Evolutionary conservation across 2,113 vertebrate species (phyloP), one percentile per base, ranked within the genome.

Genomic region (Athene cunicularia): DNA sequence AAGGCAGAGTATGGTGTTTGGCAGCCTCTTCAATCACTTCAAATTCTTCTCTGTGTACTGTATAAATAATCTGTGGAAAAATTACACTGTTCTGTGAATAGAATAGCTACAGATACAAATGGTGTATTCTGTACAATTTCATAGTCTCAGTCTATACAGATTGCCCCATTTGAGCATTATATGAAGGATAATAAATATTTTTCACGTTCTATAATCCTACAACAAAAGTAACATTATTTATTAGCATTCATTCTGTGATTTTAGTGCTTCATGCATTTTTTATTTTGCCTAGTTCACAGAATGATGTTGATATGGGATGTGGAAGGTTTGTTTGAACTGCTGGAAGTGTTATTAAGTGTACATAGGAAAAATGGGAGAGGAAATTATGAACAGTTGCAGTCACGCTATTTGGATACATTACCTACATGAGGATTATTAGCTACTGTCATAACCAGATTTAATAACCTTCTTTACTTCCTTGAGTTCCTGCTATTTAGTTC

Each of bases 1-100:
- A 84, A 96, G 87, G 92, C 70, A 96, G 41, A 96, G 60, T 93
- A 55, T 96, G 93, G 70, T 88, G 66, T 80, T 95, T 94, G 88
- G 53, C 94, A 98, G 75, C 35, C 84, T 95, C 53, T 23, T 97
- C 88, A 90, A 95, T 98, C 95, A 98, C 67, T 96, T 93, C 49
- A 59, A 39, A 89, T 95, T 96, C 89, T 91, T 82, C 82, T 91
- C 53, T 96, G 77, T 92, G 71, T 82, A 82, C 60, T 90, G 70
- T 97, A 92, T 96, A 94, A 97, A 94, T 97, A 97, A 95, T 92
- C 58, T 72, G 80, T 70, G 79, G 41, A 68, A 93, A 96, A 96
- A 97, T 73, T 63, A 91, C 58, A 50, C 56, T 88, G 39, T 80
- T 93, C 53, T 88, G 41, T 89, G 71, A 88, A 75, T 73, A 84